Base-by-base conservation (phyloP, 2,888 invertebrate species). In the Synanthedon tipuliformis region DNA sequence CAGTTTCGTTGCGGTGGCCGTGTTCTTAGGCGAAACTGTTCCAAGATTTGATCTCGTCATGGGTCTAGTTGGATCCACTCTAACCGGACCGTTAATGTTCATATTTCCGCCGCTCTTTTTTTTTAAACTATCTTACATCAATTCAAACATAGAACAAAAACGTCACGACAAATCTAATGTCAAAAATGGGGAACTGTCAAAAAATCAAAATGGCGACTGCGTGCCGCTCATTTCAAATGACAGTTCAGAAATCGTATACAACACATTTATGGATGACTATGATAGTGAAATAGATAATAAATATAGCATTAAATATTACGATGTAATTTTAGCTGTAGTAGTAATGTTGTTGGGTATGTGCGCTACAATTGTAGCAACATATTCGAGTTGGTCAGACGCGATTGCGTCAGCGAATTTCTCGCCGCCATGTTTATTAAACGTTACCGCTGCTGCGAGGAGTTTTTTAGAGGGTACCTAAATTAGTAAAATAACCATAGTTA, bases 11-110 rank as follows among this genome's bases (percentile, higher is more conserved):
- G 86, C 90, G 0, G 59, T 93, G 3, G 93, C 93, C 0, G 90
- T 96, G 5, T 89, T 94, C 40, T 82, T 96, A 3, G 95, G 94
- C 0, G 95, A 95, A 76, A 89, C 93, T 0, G 92, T 96, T 0
- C 96, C 97, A 1, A 89, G 93, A 59, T 96, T 97, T 69, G 95
- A 96, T 65, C 85, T 95, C 16, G 93, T 96, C 11, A 93, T 96
- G 92, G 92, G 95, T 2, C 81, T 96, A 1, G 91, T 96, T 10
- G 96, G 97, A 0, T 95, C 95, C 4, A 93, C 94, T 0, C 87
- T 96, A 4, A 93, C 93, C 0, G 94, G 95, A 0, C 94, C 96
- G 0, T 78, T 96, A 11, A 93, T 95, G 64, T 96, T 96, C 61
- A 90, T 97, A 55, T 89, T 95, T 55, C 96, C 96, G 0, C 94